Evolutionary conservation across 2,888 invertebrate species (phyloP), one percentile per base, ranked within the genome.

Genomic region (Agonopterix heracliana): DNA sequence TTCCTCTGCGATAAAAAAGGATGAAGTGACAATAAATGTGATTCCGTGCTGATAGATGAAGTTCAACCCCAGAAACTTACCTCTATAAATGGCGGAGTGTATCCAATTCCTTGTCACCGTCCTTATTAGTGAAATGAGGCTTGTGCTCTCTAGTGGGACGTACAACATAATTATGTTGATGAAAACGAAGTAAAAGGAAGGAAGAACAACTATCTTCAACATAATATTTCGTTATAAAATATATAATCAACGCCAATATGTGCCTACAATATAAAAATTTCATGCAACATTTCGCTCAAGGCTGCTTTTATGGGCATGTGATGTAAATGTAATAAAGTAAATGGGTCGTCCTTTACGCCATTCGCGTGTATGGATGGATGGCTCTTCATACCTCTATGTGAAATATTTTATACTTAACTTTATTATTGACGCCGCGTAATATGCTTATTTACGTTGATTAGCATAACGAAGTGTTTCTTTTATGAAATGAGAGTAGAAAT

Each of bases 321-420:
- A 81, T 82, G 81, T 79, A 75, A 82, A 81, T 81, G 81, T 81
- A 81, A 81, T 82, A 82, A 78, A 74, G 71, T 59, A 81, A 81
- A 81, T 81, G 79, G 66, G 72, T 62, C 65, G 72, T 74, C 69
- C 69, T 73, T 69, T 58, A 36, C 56, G 58, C 65, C 66, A 66
- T 72, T 75, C 66, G 64, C 68, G 68, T 71, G 38, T 9, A 38
- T 66, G 64, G 61, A 70, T 68, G 38, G 38, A 38, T 66, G 64
- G 60, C 71, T 68, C 74, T 72, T 71, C 68, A 66, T 66, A 63
- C 63, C 54, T 62, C 60, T 65, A 60, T 71, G 71, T 71, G 71
- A 74, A 78, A 73, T 77, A 78, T 78, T 74, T 78, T 71, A 73
- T 74, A 64, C 65, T 66, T 71, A 76, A 77, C 76, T 75, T 74